Percentiles rank a stretch among this genome's conserved stretches.
Evolutionary conservation across 2,113 vertebrate species (phyloP).

Genomic region (Trichechus manatus): DNA sequence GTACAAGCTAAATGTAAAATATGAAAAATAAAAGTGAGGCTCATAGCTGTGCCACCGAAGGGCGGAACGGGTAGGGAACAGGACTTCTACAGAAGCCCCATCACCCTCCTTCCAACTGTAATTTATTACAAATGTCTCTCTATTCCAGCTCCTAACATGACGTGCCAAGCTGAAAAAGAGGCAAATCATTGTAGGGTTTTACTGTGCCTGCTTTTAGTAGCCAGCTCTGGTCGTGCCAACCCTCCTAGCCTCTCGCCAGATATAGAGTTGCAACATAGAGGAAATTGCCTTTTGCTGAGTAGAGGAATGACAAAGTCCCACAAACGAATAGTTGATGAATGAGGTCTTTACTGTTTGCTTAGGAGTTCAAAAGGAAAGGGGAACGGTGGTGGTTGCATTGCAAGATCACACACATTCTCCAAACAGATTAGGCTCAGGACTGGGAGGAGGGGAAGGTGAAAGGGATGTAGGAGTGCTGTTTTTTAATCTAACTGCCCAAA

Average conservation of each 20-base stretch:
- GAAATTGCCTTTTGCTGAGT: constrained; percentile 79
- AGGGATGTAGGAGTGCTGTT: background rate
- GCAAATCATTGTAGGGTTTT: constrained; percentile 75
- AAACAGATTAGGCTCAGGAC: background rate
- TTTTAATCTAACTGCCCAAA: background rate
- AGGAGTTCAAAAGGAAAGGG: background rate
- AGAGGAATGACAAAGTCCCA: constrained; percentile 47
- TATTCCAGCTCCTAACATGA: constrained; percentile 36
- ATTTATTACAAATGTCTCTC: constrained; percentile 71
- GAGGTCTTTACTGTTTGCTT: background rate
- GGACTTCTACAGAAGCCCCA: constrained; percentile 52
- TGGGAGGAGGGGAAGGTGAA: background rate
- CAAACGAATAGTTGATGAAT: background rate
- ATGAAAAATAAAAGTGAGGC: constrained; percentile 64
- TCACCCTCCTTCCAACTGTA: constrained; percentile 36
- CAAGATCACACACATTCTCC: background rate
- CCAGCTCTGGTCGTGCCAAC: constrained; percentile 73
- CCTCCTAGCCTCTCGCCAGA: constrained; percentile 69
- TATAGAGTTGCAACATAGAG: constrained; percentile 80
- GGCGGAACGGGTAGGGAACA: background rate
- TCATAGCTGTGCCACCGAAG: constrained; percentile 46
- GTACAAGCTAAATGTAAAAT: constrained; percentile 69
- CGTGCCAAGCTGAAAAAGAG: constrained; percentile 78
- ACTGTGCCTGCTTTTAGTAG: constrained; percentile 81
- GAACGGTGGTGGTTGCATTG: accelerated